Base-by-base conservation (phyloP, 2,797 vertebrate species). In the Florisuga fusca region DNA sequence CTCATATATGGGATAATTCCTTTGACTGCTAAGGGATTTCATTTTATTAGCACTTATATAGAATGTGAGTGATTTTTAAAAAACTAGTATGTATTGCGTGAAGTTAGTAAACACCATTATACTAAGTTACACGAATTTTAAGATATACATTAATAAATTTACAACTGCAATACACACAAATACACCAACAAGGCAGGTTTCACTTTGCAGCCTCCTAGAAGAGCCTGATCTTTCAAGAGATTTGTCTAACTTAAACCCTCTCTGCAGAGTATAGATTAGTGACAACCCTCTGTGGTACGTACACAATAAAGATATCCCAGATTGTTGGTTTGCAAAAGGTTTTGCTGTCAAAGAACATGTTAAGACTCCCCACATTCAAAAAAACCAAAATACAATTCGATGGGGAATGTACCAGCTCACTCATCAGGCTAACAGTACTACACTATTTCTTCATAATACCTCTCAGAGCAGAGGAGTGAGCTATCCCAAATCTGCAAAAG, bases 1-100 rank as follows among this genome's bases (percentile, higher is more conserved):
- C 96, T 98, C 97, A 96, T 87, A 96, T 90, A 79, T 50, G 6
- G 87, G 89, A 94, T 97, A 96, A 98, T 97, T 97, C 96, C 82
- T 87, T 96, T 89, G 95, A 97, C 97, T 97, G 97, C 95, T 98
- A 73, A 64, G 98, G 97, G 98, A 98, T 97, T 98, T 98, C n/a
- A 57, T 96, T 97, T 98, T 97, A 98, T 98, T 98, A 97, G 95
- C 91, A 90, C 87, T 97, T 97, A 97, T 94, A 95, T 91, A 92
- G 41, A 61, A 95, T 21, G 76, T 77, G 92, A 95, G 59, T 57
- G 94, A 91, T 87, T 95, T 94, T 84, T 94, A 91, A 38, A 86
- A 86, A 95, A 82, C 48, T 4, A 38, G 95, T 91, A 87, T 72
- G 72, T 51, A 90, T 84, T 68, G 57, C 84, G 55, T 48, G 89